A percentile compares a stretch with the other conserved stretches of the same genome.
Evolutionary conservation across 1,140 invertebrate genomes (phyloP).

Genomic region (Proctacanthus coquilletti): DNA sequence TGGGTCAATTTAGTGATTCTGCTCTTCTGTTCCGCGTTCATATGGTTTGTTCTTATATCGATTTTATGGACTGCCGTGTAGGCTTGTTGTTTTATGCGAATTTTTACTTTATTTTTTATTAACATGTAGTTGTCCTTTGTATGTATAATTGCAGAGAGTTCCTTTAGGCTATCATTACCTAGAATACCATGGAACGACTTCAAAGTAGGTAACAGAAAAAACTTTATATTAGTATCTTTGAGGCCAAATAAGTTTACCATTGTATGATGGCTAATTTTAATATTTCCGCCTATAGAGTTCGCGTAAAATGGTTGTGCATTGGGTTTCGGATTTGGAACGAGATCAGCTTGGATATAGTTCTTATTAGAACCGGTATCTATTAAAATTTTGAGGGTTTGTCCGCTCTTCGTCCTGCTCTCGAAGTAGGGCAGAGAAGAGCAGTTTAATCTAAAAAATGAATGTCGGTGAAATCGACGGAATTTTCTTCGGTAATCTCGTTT

Average conservation of each 20-base stretch:
- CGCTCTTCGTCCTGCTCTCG: slow-evolving; percentile 2
- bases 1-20: not conserved
- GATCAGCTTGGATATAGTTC: slow-evolving; percentile 3
- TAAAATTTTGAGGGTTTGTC: slow-evolving; percentile 7
- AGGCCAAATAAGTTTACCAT: slow-evolving; percentile 5
- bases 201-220: slow-evolving; percentile 2
- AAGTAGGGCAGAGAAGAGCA: slow-evolving; percentile 7
- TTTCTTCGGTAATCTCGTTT: too few relatives aligned
- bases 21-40: not conserved
- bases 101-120: not conserved
- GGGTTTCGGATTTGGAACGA: not conserved
- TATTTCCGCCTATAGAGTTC: slow-evolving; percentile 2
- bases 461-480: not conserved
- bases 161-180: slow-evolving; percentile 1
- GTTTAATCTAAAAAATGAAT: slow-evolving; percentile 6
- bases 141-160: not conserved
- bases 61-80: not conserved
- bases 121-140: not conserved
- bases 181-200: slow-evolving; percentile 1
- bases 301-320: slow-evolving; percentile 1
- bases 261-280: slow-evolving; percentile 6
- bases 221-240: slow-evolving; percentile 4
- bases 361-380: slow-evolving; percentile 9
- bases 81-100: not conserved
- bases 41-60: not conserved